Evolutionary conservation across 1,140 invertebrate species (phyloP), one percentile per base, ranked within the genome.

Genomic region (Pseudomyrmex concolor): DNA sequence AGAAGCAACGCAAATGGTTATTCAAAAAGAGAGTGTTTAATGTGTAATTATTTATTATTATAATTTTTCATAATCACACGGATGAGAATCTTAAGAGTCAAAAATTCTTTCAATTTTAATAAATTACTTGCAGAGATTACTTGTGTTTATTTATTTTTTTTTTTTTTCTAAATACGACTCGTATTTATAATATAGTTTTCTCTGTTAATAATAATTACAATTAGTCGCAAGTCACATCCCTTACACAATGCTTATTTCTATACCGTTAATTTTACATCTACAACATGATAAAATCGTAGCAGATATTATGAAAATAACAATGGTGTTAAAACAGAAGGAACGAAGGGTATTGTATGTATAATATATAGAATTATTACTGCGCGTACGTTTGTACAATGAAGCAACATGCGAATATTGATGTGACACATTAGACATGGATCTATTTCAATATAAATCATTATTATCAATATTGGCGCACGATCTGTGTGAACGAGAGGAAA

Each of bases 391-490:
- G 19, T 51, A 54, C 22, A 76, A 43, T 54, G 17, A 43, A n/a
- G 0, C n/a, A n/a, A n/a, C 5, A n/a, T 17, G 72, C 45, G 54
- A 5, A 12, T 64, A 64, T 48, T 74, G 43, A 74, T 4, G 34
- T 34, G 34, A 43, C 55, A 48, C 5, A 54, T 77, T 77, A 77
- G 45, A 67, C n/a, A 10, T 1, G 34, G 4, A 43, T 51, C 48
- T 55, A 66, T 76, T 76, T 51, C n/a, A 17, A 2, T 51, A 43
- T 76, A 34, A 54, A 76, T 66, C 54, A 66, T 76, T 64, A 51
- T 51, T 17, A n/a, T 34, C 60, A 17, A 63, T 51, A 74, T 66
- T 76, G 62, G 15, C 13, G 10, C 12, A 0, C 15, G 4, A 12
- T 9, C 17, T 66, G 10, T 66, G 10, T 66, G 10, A 66, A 66